Conservation (phyloP, 1,140 invertebrate genomes). For the Tenebrio molitor region DNA sequence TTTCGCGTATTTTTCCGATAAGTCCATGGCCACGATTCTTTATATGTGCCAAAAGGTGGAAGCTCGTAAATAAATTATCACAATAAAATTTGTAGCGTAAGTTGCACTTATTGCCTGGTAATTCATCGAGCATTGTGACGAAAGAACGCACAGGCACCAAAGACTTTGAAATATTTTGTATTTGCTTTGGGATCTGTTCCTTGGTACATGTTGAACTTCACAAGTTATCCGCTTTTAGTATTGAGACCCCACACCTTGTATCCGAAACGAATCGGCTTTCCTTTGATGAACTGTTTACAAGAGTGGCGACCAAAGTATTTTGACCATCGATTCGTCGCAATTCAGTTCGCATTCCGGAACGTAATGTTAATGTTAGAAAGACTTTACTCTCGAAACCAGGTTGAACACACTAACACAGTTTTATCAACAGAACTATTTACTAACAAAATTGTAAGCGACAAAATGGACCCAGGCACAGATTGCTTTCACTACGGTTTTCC, state of each 20-base stretch:
- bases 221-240: constrained; percentile 22
- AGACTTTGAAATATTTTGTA: constrained; percentile 30
- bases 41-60: constrained; percentile 34
- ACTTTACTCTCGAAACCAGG: too few relatives aligned
- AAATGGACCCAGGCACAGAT: too few relatives aligned
- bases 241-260: constrained; percentile 43
- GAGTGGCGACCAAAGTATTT: constrained; percentile 41
- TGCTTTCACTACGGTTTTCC: too few relatives aligned
- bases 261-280: constrained; percentile 40
- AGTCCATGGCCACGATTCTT: constrained; percentile 21
- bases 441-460: too few relatives aligned
- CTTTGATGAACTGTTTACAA: constrained; percentile 38
- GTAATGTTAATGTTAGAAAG: too few relatives aligned
- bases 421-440: too few relatives aligned
- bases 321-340: constrained; percentile 39
- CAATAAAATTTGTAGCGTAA: constrained; percentile 36
- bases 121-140: constrained; percentile 43
- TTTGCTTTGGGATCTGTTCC: constrained; percentile 32
- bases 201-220: constrained; percentile 41
- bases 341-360: too few relatives aligned
- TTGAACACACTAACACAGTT: too few relatives aligned
- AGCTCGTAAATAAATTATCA: constrained; percentile 47
- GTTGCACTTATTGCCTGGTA: constrained; percentile 14
- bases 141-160: constrained; percentile 31
- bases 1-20: constrained; percentile 44